Base-by-base conservation (phyloP, 1,140 invertebrate species). In the Aricia agestis region DNA sequence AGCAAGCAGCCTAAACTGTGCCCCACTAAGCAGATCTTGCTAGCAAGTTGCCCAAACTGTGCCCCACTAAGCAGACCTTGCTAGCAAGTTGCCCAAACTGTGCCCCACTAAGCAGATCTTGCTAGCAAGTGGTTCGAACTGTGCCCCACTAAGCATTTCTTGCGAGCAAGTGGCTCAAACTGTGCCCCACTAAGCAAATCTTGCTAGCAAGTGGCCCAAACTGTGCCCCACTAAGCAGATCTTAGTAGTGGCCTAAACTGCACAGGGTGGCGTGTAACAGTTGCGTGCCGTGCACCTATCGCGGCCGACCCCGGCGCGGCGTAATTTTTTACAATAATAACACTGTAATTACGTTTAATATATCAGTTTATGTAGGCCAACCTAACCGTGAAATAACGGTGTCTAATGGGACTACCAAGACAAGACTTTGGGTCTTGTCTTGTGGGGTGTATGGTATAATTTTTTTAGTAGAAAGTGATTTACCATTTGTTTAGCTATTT, bases 291-390 rank as follows among this genome's bases (percentile, higher is more conserved):
- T 52, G 31, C 67, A 68, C 67, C 67, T 57, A 52, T 68, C 57
- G 45, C 66, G 42, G 36, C 67, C 67, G 42, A 19, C 25, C 67
- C 67, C 32, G 67, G 57, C 57, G 42, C 19, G 52, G 67, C 32
- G 45, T 68, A 68, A 68, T 68, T 68, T 68, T 68, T 68, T 68
- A 68, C 67, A 68, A 68, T 68, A 68, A 68, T 68, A 57, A 68
- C 57, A 68, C 67, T 57, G 45, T 57, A 57, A 68, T 68, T 68
- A 68, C 31, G 67, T 32, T 68, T 58, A 68, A 68, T 68, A 45
- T 68, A 57, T 68, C 67, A 68, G 67, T 68, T 68, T 68, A 57
- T 68, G 57, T 68, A 41, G 57, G 45, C 67, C 57, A 68, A 57
- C 45, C 42, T 36, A 68, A 31, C 19, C 42, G 57, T 57, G 67